Conservation (phyloP, 2,113 vertebrate species). For the Clarias magur region DNA sequence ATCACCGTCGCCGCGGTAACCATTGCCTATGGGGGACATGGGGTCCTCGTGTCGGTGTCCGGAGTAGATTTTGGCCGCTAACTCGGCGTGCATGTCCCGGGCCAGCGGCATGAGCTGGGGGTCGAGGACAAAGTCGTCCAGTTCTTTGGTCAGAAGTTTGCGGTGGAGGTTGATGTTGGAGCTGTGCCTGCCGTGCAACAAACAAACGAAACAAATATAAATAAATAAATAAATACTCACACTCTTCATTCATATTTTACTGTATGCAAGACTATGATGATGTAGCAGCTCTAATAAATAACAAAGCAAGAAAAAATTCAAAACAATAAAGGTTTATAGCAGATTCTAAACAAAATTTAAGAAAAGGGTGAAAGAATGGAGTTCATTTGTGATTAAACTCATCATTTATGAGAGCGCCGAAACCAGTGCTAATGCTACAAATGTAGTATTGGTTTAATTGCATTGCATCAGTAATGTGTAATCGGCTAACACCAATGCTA, state of each 20-base stretch:
- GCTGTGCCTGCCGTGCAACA: constrained; percentile 85
- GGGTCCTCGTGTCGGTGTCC: constrained; percentile 81
- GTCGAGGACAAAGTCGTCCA: constrained; percentile 99
- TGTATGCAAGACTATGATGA: not conserved
- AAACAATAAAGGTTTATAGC: not conserved
- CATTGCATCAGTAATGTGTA: not conserved
- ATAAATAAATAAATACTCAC: not conserved
- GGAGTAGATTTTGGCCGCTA: constrained; percentile 96
- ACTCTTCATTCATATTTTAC: not conserved
- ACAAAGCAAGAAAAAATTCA: not conserved
- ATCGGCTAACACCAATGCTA: not conserved
- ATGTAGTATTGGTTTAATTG: not conserved
- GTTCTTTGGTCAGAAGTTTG: constrained; percentile 99
- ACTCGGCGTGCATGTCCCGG: constrained; percentile 93
- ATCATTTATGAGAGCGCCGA: too few species aligned
- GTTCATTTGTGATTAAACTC: not conserved
- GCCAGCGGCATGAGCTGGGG: constrained; percentile 90
- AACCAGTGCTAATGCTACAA: not conserved
- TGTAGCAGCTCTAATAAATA: not conserved
- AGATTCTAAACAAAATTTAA: not conserved
- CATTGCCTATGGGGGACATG: constrained; percentile 86
- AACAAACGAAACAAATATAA: constrained; percentile 6
- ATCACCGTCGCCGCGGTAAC: constrained; percentile 85
- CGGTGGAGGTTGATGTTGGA: constrained; percentile 99
- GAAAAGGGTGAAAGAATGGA: not conserved